Evolutionary conservation across 2,797 vertebrate genomes (phyloP).

Genomic region (Spea hammondii): DNA sequence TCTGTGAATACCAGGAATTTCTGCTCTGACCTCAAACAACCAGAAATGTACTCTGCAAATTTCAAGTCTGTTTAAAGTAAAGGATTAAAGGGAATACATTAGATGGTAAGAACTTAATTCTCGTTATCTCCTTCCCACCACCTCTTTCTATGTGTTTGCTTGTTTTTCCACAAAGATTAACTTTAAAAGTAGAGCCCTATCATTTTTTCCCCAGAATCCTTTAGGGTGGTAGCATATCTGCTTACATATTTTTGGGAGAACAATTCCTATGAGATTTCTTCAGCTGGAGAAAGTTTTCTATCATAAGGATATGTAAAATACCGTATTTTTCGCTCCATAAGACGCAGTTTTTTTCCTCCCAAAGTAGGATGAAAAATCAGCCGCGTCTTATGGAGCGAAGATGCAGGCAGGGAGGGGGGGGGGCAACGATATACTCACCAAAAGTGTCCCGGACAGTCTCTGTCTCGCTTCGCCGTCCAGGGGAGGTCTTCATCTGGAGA

Average conservation of each 20-base stretch:
- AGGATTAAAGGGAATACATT: slow-evolving; percentile 53
- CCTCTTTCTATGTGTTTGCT: slow-evolving; percentile 29
- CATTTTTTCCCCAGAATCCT: slow-evolving; percentile 36
- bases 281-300: not conserved
- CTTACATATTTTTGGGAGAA: slow-evolving; percentile 31
- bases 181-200: slow-evolving; percentile 37
- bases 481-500: too few species aligned
- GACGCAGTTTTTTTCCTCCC: too few species aligned
- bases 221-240: slow-evolving; percentile 22
- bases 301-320: not conserved
- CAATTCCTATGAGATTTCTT: not conserved
- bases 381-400: too few species aligned
- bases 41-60: slow-evolving; percentile 48
- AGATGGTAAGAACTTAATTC: slow-evolving; percentile 45
- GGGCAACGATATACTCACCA: too few species aligned
- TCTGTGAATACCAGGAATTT: slow-evolving; percentile 50
- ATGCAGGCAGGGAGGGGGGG: too few species aligned
- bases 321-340: too few species aligned
- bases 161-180: slow-evolving; percentile 47
- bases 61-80: slow-evolving; percentile 51
- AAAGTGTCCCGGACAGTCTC: too few species aligned
- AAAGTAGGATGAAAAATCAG: too few species aligned
- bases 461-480: too few species aligned
- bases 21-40: slow-evolving; percentile 51
- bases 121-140: slow-evolving; percentile 43